Percentiles rank a stretch among this genome's conserved stretches.
Conservation (phyloP, 2,888 invertebrate species). For the Drosophila acutilabella region DNA sequence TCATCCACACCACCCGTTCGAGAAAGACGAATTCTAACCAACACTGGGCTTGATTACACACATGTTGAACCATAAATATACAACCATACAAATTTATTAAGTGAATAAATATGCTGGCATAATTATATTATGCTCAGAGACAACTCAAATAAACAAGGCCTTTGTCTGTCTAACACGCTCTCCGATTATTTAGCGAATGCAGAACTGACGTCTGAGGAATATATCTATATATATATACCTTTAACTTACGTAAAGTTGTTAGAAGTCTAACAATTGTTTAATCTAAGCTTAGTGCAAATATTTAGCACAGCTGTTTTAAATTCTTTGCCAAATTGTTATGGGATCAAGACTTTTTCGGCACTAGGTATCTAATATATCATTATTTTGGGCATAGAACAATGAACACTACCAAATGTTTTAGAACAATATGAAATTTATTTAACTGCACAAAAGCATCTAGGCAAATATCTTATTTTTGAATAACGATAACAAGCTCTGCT, state of each 20-base stretch:
- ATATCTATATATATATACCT: slow-evolving; percentile 4
- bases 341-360: slow-evolving; percentile 21
- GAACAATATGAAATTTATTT: slow-evolving; percentile 60
- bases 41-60: slow-evolving; percentile 41
- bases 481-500: slow-evolving; percentile 29
- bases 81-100: slow-evolving; percentile 17
- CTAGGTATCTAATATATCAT: slow-evolving; percentile 13
- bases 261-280: slow-evolving; percentile 58
- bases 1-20: slow-evolving; percentile 88
- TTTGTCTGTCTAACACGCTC: slow-evolving; percentile 43
- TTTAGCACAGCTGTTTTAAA: slow-evolving; percentile 67
- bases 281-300: slow-evolving; percentile 62
- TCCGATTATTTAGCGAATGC: slow-evolving; percentile 30
- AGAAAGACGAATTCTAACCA: slow-evolving; percentile 87
- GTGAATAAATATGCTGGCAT: slow-evolving; percentile 27
- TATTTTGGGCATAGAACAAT: slow-evolving; percentile 52
- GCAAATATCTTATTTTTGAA: slow-evolving; percentile 53
- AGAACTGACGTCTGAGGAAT: slow-evolving; percentile 40
- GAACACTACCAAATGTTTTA: slow-evolving; percentile 65
- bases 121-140: slow-evolving; percentile 16
- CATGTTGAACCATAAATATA: slow-evolving; percentile 8
- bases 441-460: slow-evolving; percentile 67
- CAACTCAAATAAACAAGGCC: slow-evolving; percentile 45
- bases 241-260: slow-evolving; percentile 59
- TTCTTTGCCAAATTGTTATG: slow-evolving; percentile 20